Conservation (phyloP, 1,140 invertebrate species). For the Leucophenga varia region DNA sequence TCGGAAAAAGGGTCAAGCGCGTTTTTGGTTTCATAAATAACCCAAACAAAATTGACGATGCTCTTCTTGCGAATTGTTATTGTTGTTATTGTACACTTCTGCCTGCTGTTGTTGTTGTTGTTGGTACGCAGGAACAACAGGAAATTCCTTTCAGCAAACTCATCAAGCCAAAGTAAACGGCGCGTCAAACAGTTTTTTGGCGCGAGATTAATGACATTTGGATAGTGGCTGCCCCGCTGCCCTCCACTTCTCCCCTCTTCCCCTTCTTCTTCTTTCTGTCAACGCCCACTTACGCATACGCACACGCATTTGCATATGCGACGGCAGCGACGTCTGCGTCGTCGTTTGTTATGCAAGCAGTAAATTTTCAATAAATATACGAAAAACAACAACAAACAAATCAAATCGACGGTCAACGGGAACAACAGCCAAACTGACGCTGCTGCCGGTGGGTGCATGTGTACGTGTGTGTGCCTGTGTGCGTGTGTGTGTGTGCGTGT, state of each 20-base stretch:
- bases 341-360: constrained; percentile 49
- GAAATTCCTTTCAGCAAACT: constrained; percentile 51
- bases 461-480: constrained; percentile 3
- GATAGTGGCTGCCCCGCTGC: too few species aligned
- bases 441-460: constrained; percentile 1
- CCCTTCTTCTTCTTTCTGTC: constrained; percentile 2
- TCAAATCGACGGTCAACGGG: constrained; percentile 33
- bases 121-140: constrained; percentile 24
- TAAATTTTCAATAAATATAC: constrained; percentile 54
- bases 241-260: not conserved
- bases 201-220: constrained; percentile 50
- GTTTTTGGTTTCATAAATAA: constrained; percentile 40
- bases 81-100: constrained; percentile 16
- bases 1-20: constrained; percentile 34
- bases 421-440: constrained; percentile 22
- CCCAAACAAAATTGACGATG: constrained; percentile 20
- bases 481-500: constrained; percentile 6
- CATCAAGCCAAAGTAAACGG: constrained; percentile 44
- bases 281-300: constrained; percentile 33
- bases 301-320: constrained; percentile 39
- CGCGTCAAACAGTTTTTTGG: constrained; percentile 24
- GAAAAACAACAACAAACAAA: constrained; percentile 46
- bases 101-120: too few species aligned
- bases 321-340: constrained; percentile 12
- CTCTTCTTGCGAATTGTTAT: constrained; percentile 39